Base-by-base conservation (phyloP, 2,888 invertebrate species). In the Hirtodrosophila confusa region DNA sequence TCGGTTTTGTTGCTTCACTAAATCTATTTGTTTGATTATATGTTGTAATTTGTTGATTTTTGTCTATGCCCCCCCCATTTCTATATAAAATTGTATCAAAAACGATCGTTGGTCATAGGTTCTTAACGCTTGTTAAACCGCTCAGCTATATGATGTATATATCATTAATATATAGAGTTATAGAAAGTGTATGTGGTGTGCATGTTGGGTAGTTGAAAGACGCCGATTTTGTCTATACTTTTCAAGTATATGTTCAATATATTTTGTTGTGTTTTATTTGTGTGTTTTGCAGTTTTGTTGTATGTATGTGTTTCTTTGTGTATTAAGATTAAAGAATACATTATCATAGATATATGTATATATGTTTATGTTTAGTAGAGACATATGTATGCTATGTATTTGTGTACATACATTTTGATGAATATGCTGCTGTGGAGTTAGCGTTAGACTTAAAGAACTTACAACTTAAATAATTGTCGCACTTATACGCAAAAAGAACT, bases 251-350 rank as follows among this genome's bases (percentile, higher is more conserved):
- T 68, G n/a, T 36, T 43, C 39, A 47, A 66, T 73, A 53, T 83
- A 69, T 80, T 64, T 69, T 85, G 53, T 69, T 37, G 60, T 78
- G 67, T 87, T 78, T 80, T 87, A 68, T 86, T 80, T 67, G 47
- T 72, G 51, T 84, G 47, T 51, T 57, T 45, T 65, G 56, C 33
- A 40, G 23, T 23, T 50, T 53, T 56, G 41, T 48, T 49, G 40
- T 47, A 45, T 65, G 31, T 63, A 33, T 64, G 50, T 60, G 62
- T 62, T 4, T 61, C 54, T 57, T 40, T 76, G 56, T 70, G 56
- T 68, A 44, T 70, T 87, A 77, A 74, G 83, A 64, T 82, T 85
- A 87, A 49, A 66, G 69, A 80, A 78, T 80, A 78, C 80, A 75
- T 64, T 75, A 77, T 80, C 73, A 58, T 71, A 60, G 54, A 75